phyloP scores from a whole-genome alignment of 2,113 vertebrate species.

The Corydoras maculifer region DNA sequence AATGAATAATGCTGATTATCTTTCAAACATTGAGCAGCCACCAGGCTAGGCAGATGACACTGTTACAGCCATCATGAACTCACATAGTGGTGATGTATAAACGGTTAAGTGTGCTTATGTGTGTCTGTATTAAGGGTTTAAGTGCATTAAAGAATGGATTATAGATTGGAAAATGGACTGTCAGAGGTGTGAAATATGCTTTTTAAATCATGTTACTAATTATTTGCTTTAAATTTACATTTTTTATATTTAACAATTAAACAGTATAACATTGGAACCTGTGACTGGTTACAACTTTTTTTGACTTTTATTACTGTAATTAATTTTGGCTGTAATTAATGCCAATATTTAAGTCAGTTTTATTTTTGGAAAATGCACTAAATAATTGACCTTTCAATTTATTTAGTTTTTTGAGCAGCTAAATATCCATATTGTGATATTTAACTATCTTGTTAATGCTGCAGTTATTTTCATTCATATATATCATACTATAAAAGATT shows the following conservation, averaged over 20 bases:
- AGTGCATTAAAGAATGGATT: constrained; percentile 35
- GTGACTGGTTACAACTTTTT: not conserved
- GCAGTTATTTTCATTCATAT: no score
- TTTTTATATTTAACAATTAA: no score
- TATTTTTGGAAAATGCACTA: no score
- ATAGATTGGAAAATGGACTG: constrained; percentile 22
- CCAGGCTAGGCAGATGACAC: constrained; percentile 67
- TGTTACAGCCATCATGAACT: constrained; percentile 55
- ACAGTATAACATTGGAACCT: not conserved
- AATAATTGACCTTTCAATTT: no score
- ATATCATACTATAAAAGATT: no score
- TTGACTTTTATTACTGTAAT: no score
- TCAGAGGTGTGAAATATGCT: constrained; percentile 30
- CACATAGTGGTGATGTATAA: constrained; percentile 47
- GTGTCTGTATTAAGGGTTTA: constrained; percentile 30
- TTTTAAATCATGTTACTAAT: constrained; percentile 20
- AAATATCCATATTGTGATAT: no score
- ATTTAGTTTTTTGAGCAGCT: no score
- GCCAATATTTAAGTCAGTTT: no score
- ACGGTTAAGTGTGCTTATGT: constrained; percentile 43
- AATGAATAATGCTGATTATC: constrained; percentile 70
- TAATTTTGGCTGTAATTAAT: no score
- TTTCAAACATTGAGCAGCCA: constrained; percentile 67
- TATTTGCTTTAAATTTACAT: not conserved
- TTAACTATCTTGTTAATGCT: no score